phyloP scores from a whole-genome alignment of 2,797 vertebrate genomes.

The Catharus ustulatus region DNA sequence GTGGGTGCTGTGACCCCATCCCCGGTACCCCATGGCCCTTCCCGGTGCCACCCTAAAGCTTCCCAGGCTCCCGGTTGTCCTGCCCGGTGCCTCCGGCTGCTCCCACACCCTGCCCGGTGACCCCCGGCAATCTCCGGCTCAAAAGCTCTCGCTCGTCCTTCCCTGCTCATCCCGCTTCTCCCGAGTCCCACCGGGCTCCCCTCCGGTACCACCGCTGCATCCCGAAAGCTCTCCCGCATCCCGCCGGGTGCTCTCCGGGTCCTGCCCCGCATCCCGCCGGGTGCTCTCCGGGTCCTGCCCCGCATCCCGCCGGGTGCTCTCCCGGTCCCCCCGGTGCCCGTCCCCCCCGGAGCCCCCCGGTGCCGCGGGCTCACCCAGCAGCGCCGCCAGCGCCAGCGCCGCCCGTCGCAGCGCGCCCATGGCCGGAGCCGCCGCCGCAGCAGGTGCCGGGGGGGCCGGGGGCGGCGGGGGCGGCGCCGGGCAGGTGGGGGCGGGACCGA shows the following conservation, averaged over 20 bases:
- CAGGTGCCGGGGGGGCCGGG: background rate
- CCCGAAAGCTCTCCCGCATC: background rate
- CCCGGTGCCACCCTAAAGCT: background rate
- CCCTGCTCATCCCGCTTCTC: background rate
- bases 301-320: background rate
- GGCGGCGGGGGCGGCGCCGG: background rate
- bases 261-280: background rate
- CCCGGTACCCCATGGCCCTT: background rate
- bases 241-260: background rate
- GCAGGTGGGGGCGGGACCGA: background rate
- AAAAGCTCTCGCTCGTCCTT: background rate
- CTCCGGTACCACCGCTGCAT: background rate
- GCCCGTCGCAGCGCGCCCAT: constrained; percentile 30
- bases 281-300: background rate
- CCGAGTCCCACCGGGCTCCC: background rate
- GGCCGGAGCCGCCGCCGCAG: background rate
- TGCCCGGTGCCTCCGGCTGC: background rate
- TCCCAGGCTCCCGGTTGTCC: background rate
- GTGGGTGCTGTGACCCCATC: background rate
- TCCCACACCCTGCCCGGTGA: background rate
- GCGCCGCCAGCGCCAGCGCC: constrained; percentile 26
- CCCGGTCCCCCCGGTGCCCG: too few relatives aligned
- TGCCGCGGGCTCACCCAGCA: constrained; percentile 32
- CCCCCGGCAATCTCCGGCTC: background rate
- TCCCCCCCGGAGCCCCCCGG: background rate